Evolutionary conservation across 2,113 vertebrate genomes (phyloP).

Genomic region (Rhinolophus ferrumequinum): DNA sequence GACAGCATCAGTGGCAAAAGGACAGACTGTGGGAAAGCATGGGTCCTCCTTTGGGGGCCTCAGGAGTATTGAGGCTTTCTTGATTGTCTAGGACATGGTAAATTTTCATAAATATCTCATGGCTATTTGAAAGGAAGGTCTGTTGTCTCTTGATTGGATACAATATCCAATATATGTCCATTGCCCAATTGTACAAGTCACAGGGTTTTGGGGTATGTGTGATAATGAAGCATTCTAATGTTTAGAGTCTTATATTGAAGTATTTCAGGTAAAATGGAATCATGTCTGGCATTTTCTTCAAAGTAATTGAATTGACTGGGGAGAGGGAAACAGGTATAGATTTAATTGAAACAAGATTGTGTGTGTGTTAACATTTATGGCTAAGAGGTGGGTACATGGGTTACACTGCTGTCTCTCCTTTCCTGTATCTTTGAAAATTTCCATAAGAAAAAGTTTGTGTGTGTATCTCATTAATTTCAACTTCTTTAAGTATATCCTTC

Average conservation of each 20-base stretch:
- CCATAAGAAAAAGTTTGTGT: neutral
- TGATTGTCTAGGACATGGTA: neutral
- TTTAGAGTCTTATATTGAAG: neutral
- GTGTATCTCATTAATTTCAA: neutral
- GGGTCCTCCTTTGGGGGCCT: no score
- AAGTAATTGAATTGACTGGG: neutral
- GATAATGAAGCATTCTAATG: neutral
- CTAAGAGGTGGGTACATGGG: neutral
- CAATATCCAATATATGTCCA: neutral
- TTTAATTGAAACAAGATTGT: neutral
- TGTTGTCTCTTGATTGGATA: neutral
- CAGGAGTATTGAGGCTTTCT: no score
- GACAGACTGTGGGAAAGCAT: no score
- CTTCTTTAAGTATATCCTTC: neutral
- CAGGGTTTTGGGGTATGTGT: neutral
- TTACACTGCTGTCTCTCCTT: neutral
- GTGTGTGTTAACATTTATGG: neutral
- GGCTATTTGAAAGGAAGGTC: neutral
- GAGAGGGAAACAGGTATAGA: neutral
- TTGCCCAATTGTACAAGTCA: neutral
- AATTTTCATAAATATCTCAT: neutral
- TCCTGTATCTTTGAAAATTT: neutral
- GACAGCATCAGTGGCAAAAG: no score
- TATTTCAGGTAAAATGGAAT: neutral
- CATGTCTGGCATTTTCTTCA: neutral